Conservation (phyloP, 1,140 invertebrate genomes). For the Theocolax elegans region DNA sequence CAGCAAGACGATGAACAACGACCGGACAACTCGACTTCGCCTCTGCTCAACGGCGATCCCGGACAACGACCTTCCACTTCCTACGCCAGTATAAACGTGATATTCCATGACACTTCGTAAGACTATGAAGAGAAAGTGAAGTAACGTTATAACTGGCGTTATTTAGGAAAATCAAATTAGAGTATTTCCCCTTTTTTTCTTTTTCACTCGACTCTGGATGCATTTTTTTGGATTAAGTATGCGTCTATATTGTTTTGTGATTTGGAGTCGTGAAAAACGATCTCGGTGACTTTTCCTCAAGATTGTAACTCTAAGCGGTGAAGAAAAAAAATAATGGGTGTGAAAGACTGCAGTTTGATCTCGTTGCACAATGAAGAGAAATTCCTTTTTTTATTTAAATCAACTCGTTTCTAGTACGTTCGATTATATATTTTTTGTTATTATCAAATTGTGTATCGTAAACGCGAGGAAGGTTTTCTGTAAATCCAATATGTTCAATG, state of each 20-base stretch:
- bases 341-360: slow-evolving; percentile 6
- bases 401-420: neutral
- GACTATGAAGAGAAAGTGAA: slow-evolving; percentile 1
- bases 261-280: neutral
- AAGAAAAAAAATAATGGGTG: slow-evolving; percentile 2
- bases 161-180: slow-evolving; percentile 12
- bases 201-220: slow-evolving; percentile 10
- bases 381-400: neutral
- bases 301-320: neutral
- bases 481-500: slow-evolving; percentile 16
- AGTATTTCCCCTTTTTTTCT: too few species aligned
- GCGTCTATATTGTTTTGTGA: slow-evolving; percentile 3
- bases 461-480: slow-evolving; percentile 15
- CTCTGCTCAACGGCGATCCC: slow-evolving; percentile 60
- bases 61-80: slow-evolving; percentile 60
- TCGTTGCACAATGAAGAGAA: slow-evolving; percentile 11
- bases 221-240: slow-evolving; percentile 19
- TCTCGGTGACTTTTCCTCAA: slow-evolving; percentile 22
- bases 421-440: neutral
- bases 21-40: slow-evolving; percentile 52
- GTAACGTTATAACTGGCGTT: slow-evolving; percentile 20
- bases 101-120: slow-evolving; percentile 40
- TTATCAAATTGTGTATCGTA: neutral
- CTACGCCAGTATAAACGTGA: slow-evolving; percentile 64
- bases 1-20: slow-evolving; percentile 2